Conservation (phyloP, 2,797 vertebrate species). For the Uromys caudimaculatus region DNA sequence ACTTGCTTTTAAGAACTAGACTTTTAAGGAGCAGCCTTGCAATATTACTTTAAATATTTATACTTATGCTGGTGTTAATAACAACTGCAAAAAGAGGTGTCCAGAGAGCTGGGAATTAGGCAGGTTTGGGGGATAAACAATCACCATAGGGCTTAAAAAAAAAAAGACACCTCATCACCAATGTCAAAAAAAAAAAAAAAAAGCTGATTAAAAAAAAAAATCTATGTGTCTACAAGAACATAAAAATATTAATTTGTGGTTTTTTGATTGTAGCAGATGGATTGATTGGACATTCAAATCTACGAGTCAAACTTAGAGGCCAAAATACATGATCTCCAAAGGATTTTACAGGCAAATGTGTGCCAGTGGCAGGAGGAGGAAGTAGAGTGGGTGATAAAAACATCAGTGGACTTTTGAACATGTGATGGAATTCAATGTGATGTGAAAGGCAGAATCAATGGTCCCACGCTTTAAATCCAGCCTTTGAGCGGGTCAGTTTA, state of each 20-base stretch:
- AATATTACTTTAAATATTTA: slow-evolving; percentile 45
- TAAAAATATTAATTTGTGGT: not conserved
- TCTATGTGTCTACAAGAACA: not conserved
- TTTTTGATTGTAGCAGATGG: not conserved
- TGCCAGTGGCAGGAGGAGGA: not conserved
- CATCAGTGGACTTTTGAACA: not conserved
- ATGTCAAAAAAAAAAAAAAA: not conserved
- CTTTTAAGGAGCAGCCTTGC: slow-evolving; percentile 29
- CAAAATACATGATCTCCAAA: not conserved
- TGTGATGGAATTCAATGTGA: not conserved
- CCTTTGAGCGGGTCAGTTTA: not conserved
- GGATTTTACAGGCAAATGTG: not conserved
- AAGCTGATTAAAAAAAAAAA: slow-evolving; percentile 1
- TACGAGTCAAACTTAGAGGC: not conserved
- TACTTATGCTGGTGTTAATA: slow-evolving; percentile 21
- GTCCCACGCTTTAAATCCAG: not conserved
- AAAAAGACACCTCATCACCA: not conserved
- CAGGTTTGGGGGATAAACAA: not conserved
- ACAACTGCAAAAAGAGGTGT: slow-evolving; percentile 11
- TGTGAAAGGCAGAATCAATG: not conserved
- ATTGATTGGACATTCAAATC: not conserved
- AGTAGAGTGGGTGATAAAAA: not conserved
- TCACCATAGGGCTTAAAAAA: not conserved
- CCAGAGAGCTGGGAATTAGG: not conserved
- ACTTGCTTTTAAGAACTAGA: slow-evolving; percentile 46